A percentile compares a stretch with the other conserved stretches of the same genome.
Evolutionary conservation across 2,888 invertebrate species (phyloP).

Genomic region (Cryptocephalus moraei): DNA sequence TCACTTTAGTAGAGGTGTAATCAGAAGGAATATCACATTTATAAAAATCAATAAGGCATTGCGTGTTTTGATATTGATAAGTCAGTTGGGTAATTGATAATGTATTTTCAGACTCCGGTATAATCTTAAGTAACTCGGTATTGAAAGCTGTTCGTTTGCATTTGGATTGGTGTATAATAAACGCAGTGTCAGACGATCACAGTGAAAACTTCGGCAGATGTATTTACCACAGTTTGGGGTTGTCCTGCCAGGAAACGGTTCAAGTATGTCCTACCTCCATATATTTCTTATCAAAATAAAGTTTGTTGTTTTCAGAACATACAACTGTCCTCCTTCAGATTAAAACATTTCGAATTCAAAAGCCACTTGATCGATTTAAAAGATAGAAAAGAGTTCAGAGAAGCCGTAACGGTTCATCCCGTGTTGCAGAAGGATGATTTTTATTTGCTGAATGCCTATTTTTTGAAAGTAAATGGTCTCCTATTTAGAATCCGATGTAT

Average conservation of each 20-base stretch:
- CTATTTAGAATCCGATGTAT: neutral
- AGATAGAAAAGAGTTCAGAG: constrained; percentile 39
- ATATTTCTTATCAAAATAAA: neutral
- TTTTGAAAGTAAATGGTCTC: constrained; percentile 46
- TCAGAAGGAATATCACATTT: no score
- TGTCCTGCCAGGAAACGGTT: constrained; percentile 46
- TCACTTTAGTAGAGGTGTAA: no score
- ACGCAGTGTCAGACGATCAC: constrained; percentile 71
- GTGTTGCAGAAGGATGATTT: constrained; percentile 50
- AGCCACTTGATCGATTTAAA: constrained; percentile 35
- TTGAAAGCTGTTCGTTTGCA: constrained; percentile 65
- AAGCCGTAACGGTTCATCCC: constrained; percentile 56
- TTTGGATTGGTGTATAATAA: constrained; percentile 84
- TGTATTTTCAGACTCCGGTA: constrained; percentile 57
- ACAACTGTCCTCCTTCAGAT: constrained; percentile 36
- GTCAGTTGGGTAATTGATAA: no score
- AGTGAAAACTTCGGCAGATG: constrained; percentile 86
- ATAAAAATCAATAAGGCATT: no score
- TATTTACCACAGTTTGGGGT: constrained; percentile 58
- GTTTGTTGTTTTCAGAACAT: constrained; percentile 28
- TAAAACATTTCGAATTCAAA: constrained; percentile 38
- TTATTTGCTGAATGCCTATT: constrained; percentile 63
- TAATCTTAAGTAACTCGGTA: constrained; percentile 80
- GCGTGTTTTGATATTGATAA: no score
- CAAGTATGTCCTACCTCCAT: constrained; percentile 37